A percentile compares a stretch with the other conserved stretches of the same genome.
Conservation (phyloP, 2,113 vertebrate species). For the Chlorodrepanis virens region DNA sequence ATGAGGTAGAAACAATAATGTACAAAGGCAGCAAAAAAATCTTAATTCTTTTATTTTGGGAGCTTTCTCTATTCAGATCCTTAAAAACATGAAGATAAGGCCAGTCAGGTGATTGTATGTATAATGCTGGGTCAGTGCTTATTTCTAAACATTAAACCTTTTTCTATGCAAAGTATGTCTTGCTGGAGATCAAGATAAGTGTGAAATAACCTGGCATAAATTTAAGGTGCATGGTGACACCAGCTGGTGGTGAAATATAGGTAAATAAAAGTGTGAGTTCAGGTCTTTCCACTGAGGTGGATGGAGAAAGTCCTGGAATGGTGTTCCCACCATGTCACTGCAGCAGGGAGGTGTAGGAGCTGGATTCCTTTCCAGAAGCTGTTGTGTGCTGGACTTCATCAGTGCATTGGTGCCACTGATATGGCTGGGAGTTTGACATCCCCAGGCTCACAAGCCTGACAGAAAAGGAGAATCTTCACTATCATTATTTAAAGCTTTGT, state of each 20-base stretch:
- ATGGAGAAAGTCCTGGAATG: not conserved
- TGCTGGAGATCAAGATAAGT: not conserved
- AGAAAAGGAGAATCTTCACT: not conserved
- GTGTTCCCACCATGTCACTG: not conserved
- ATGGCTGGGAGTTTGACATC: not conserved
- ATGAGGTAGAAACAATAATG: not conserved
- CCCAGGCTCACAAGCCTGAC: not conserved
- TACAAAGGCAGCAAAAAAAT: not conserved
- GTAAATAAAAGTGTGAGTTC: not conserved
- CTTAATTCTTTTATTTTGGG: not conserved
- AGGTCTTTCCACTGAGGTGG: not conserved
- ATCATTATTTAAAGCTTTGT: not conserved
- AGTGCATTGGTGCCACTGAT: not conserved
- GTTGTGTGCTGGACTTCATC: not conserved
- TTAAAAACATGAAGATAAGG: not conserved
- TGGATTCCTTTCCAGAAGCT: not conserved
- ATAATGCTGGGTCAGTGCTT: not conserved
- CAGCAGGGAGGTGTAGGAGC: not conserved
- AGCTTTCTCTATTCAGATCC: not conserved
- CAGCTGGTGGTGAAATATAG: not conserved
- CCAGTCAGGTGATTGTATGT: not conserved
- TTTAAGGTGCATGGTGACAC: constrained; percentile 1
- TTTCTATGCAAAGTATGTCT: not conserved
- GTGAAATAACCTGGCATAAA: not conserved
- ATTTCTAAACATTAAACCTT: not conserved